These are phyloP conservation scores for Hedya salicella DNA, from an alignment of 2,888 invertebrate genomes.

Conservation along the genomic window DNA sequence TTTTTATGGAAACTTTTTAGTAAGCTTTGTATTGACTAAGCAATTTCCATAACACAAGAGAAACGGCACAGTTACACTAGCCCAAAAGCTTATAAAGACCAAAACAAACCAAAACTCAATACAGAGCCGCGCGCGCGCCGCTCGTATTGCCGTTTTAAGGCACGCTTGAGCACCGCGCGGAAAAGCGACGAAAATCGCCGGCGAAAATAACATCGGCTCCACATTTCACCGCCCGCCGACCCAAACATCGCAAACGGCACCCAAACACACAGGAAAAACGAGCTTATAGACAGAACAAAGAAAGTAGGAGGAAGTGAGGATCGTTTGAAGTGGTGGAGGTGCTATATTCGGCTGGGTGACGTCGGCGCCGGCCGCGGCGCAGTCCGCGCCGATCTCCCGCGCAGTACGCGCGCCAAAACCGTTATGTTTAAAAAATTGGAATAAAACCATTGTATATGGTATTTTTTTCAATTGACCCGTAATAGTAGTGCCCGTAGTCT, in stretches of 20 bases:
- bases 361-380: slow-evolving; percentile 68
- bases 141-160: slow-evolving; percentile 79
- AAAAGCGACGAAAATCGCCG: slow-evolving; percentile 75
- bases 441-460: slow-evolving; percentile 49
- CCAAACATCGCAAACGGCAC: slow-evolving; percentile 53
- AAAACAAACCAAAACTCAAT: slow-evolving; percentile 63
- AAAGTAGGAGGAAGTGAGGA: slow-evolving; percentile 49
- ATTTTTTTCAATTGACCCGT: slow-evolving; percentile 50
- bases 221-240: slow-evolving; percentile 61
- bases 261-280: slow-evolving; percentile 47
- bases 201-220: slow-evolving; percentile 81
- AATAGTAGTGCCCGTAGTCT: slow-evolving; percentile 55
- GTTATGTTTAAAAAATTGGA: slow-evolving; percentile 34
- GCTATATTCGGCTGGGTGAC: slow-evolving; percentile 79
- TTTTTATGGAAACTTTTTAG: too few species aligned
- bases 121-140: slow-evolving; percentile 52
- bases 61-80: too few species aligned
- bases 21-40: too few species aligned
- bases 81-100: slow-evolving; percentile 16
- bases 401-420: slow-evolving; percentile 60
- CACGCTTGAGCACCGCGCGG: slow-evolving; percentile 64
- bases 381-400: slow-evolving; percentile 74
- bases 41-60: too few species aligned
- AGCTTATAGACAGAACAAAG: slow-evolving; percentile 48
- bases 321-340: slow-evolving; percentile 52